These are phyloP conservation scores for Rhipidura dahli DNA, from an alignment of 2,113 vertebrate genomes.

Conservation along the genomic window DNA sequence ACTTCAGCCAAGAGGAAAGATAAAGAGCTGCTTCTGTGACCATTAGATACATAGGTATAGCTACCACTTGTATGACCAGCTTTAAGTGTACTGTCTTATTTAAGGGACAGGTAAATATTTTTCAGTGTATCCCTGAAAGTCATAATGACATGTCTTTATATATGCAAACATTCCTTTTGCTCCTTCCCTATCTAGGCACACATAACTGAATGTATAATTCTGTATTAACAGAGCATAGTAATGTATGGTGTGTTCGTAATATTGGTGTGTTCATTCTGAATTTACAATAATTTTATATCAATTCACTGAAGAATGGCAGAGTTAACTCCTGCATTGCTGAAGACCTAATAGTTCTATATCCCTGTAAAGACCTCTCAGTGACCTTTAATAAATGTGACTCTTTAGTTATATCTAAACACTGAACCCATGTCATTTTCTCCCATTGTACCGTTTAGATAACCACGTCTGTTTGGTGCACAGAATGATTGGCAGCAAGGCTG, in stretches of 20 bases:
- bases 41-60: background rate
- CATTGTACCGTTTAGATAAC: slow-evolving; percentile 78
- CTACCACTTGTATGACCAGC: background rate
- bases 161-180: background rate
- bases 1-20: background rate
- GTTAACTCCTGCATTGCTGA: background rate
- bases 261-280: background rate
- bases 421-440: background rate
- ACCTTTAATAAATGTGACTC: background rate
- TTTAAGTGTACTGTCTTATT: background rate
- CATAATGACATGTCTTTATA: background rate
- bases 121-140: background rate
- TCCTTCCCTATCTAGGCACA: background rate
- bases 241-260: too few relatives aligned
- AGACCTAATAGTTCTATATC: background rate
- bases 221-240: background rate
- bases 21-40: background rate
- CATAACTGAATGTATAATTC: background rate
- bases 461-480: slow-evolving; percentile 96
- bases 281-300: background rate
- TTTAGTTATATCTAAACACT: background rate
- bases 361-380: background rate
- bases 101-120: background rate
- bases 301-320: background rate
- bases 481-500: slow-evolving; percentile 94